Conservation (phyloP, 2,888 invertebrate species). For the Agrochola lychnidis region DNA sequence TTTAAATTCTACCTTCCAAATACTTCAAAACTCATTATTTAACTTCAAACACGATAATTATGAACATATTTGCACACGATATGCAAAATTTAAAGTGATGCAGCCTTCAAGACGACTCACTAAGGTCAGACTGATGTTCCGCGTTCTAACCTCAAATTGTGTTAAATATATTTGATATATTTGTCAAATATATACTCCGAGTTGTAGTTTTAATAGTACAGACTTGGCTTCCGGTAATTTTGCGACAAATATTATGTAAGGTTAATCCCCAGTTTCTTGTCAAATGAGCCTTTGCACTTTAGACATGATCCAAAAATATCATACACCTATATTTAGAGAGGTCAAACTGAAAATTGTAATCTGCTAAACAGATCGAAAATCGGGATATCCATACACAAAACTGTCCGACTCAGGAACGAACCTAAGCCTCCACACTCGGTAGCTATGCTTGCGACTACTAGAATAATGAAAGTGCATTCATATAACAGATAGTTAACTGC, state of each 20-base stretch:
- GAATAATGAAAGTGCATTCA: neutral
- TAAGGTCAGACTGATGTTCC: constrained; percentile 61
- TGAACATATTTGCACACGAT: constrained; percentile 53
- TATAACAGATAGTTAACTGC: neutral
- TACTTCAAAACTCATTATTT: constrained; percentile 34
- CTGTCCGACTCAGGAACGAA: neutral
- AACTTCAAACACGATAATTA: constrained; percentile 36
- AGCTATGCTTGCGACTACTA: neutral
- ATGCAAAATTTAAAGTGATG: constrained; percentile 58
- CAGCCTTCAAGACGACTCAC: constrained; percentile 58
- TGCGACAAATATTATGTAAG: constrained; percentile 25
- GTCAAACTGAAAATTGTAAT: neutral
- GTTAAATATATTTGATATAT: constrained; percentile 50
- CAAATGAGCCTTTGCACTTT: neutral
- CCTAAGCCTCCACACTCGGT: neutral
- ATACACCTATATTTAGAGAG: neutral
- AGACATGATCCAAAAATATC: neutral
- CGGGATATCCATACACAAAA: neutral
- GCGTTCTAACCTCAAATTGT: constrained; percentile 55
- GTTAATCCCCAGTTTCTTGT: neutral
- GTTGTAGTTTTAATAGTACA: constrained; percentile 1
- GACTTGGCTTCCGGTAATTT: constrained; percentile 28
- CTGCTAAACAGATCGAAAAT: neutral
- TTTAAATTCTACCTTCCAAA: neutral
- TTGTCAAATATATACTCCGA: constrained; percentile 44